Evolutionary conservation across 2,113 vertebrate species (phyloP).

Genomic region (Loxodonta africana): DNA sequence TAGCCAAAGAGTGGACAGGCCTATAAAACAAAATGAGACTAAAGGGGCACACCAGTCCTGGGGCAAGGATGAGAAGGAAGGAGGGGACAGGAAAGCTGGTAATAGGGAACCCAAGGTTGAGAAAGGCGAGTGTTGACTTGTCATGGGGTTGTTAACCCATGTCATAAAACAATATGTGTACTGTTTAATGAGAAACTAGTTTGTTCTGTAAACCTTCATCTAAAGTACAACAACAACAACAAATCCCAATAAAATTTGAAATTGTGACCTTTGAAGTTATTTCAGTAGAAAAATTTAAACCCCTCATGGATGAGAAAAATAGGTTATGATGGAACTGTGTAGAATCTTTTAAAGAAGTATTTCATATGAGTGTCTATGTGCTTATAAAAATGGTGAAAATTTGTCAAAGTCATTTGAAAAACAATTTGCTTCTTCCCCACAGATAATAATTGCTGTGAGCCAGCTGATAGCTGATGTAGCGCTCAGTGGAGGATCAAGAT

Average conservation of each 20-base stretch:
- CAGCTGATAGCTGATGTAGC: slow-evolving; percentile 98
- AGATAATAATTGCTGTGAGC: slow-evolving; percentile 99
- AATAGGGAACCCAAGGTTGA: no score
- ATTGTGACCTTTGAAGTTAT: background rate
- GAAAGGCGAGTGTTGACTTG: no score
- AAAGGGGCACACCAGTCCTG: no score
- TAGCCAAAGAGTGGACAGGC: no score
- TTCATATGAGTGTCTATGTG: background rate
- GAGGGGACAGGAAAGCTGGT: no score
- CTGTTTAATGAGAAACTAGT: no score
- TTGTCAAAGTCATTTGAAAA: slow-evolving; percentile 61
- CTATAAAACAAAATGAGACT: no score
- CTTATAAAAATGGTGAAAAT: slow-evolving; percentile 19
- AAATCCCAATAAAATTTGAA: background rate
- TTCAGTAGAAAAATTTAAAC: slow-evolving; percentile 34
- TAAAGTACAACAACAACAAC: no score
- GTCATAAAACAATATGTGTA: no score
- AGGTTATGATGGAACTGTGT: background rate
- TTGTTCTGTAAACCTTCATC: no score
- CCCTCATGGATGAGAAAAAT: slow-evolving; percentile 1
- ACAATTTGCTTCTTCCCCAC: slow-evolving; percentile 62
- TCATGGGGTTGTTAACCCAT: no score
- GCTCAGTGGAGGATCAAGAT: slow-evolving; percentile 95
- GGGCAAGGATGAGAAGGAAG: no score
- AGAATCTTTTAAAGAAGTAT: background rate